phyloP scores from a whole-genome alignment of 2,113 vertebrate species.

The Myiozetetes cayanensis region DNA sequence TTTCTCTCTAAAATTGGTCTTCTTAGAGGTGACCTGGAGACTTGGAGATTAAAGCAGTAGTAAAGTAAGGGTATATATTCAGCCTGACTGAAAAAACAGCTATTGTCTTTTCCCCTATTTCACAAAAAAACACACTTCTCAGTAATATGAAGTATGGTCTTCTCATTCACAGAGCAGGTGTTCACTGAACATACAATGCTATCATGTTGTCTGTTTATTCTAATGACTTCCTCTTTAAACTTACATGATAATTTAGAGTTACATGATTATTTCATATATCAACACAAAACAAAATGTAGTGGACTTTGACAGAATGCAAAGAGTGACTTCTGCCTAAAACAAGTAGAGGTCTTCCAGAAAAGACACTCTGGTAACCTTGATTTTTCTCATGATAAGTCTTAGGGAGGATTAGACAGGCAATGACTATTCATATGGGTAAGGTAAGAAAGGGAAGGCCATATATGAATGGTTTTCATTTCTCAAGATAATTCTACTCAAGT shows the following conservation, averaged over 20 bases:
- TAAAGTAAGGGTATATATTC: not conserved
- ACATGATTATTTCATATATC: not conserved
- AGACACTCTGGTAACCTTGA: not conserved
- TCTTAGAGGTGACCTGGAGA: not conserved
- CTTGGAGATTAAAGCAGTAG: not conserved
- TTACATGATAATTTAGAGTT: not conserved
- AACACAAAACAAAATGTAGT: not conserved
- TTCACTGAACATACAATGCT: not conserved
- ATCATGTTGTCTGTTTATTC: not conserved
- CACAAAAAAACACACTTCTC: not conserved
- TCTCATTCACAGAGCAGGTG: not conserved
- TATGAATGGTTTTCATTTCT: not conserved
- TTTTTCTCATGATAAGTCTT: not conserved
- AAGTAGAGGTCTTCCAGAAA: not conserved
- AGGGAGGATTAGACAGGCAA: not conserved
- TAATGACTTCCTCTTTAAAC: not conserved
- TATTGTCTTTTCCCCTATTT: not conserved
- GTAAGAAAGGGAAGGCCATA: not conserved
- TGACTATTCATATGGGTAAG: not conserved
- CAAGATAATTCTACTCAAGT: not conserved
- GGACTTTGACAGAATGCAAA: not conserved
- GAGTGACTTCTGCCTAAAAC: not conserved
- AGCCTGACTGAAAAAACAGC: not conserved
- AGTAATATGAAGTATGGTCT: not conserved
- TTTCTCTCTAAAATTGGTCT: not conserved